These are phyloP conservation scores for Schrankia costaestrigalis DNA, from an alignment of 2,888 invertebrate genomes.

Conservation along the genomic window DNA sequence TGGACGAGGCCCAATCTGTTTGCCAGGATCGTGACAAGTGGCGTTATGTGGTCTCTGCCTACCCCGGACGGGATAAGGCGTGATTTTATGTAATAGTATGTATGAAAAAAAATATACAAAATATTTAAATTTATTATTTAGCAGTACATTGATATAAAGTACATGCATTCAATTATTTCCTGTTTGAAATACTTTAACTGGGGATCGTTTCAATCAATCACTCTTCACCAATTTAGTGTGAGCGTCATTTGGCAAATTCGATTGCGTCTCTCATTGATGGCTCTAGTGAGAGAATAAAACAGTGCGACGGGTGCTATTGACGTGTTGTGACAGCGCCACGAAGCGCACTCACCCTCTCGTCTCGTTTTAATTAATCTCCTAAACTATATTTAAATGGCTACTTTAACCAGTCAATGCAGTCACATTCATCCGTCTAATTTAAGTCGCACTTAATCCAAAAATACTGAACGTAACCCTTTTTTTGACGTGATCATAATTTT, in stretches of 20 bases:
- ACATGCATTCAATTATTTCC: constrained; percentile 63
- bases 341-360: constrained; percentile 44
- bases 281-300: constrained; percentile 67
- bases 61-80: no score
- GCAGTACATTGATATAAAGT: constrained; percentile 45
- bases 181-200: constrained; percentile 57
- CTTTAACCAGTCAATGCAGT: constrained; percentile 41
- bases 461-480: constrained; percentile 37
- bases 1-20: no score
- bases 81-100: no score
- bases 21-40: no score
- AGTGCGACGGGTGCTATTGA: constrained; percentile 66
- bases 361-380: constrained; percentile 68
- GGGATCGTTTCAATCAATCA: constrained; percentile 69
- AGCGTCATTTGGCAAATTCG: constrained; percentile 74
- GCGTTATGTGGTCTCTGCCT: no score
- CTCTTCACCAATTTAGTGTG: constrained; percentile 70
- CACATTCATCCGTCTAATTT: constrained; percentile 47
- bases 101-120: no score
- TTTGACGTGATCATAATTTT: constrained; percentile 48
- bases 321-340: constrained; percentile 60
- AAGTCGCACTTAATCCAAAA: constrained; percentile 52
- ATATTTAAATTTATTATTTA: no score
- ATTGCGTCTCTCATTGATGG: constrained; percentile 66
- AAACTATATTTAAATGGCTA: constrained; percentile 70